Percentiles rank a stretch among this genome's conserved stretches.
phyloP scores from a whole-genome alignment of 2,888 invertebrate genomes.

The Eristalis arbustorum region DNA sequence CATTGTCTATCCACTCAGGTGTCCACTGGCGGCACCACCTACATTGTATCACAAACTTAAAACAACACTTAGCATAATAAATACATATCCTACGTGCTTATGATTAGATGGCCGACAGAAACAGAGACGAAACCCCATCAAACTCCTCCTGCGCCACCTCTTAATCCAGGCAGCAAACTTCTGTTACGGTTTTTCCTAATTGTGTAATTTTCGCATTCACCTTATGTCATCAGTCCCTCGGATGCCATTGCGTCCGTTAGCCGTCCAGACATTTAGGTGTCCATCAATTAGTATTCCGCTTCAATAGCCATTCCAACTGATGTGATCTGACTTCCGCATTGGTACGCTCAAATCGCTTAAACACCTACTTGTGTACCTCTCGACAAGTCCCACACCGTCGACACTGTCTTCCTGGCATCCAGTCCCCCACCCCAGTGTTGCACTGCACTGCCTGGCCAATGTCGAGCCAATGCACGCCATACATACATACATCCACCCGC shows the following conservation, averaged over 20 bases:
- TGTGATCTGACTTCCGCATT: conserved; percentile 57
- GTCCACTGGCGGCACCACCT: background rate
- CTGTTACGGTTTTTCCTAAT: conserved; percentile 49
- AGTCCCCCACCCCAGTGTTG: background rate
- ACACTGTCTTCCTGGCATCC: conserved; percentile 24
- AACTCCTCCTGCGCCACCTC: background rate
- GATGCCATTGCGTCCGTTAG: background rate
- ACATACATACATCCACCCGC: too few relatives aligned
- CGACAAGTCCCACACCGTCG: conserved; percentile 35
- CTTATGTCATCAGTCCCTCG: conserved; percentile 48
- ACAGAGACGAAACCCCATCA: background rate
- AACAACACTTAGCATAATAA: background rate
- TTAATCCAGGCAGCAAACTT: background rate
- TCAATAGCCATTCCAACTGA: conserved; percentile 6
- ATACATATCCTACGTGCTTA: background rate
- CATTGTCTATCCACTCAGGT: background rate
- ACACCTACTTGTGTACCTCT: conserved; percentile 34
- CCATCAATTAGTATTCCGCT: conserved; percentile 53
- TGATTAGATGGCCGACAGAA: background rate
- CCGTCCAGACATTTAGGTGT: background rate
- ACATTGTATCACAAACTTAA: background rate
- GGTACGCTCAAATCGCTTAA: conserved; percentile 37
- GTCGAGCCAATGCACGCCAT: too few relatives aligned
- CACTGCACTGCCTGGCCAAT: background rate
- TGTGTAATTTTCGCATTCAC: conserved; percentile 50